Percentiles rank a stretch among this genome's conserved stretches.
Conservation (phyloP, 2,113 vertebrate species). For the Salvelinus alpinus region DNA sequence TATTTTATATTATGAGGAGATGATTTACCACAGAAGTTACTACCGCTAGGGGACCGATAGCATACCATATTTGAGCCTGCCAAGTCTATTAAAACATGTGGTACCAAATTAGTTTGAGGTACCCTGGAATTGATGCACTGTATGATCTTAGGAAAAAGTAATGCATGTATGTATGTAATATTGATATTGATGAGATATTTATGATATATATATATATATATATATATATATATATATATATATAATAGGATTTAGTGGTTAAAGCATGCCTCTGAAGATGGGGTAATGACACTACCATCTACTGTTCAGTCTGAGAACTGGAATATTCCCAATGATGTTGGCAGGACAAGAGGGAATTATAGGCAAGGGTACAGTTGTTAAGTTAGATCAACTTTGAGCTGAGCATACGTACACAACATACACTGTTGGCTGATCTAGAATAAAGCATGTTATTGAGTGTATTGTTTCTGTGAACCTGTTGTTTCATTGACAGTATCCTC, state of each 20-base stretch:
- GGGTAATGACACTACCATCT: conserved; percentile 51
- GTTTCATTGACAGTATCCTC: neutral
- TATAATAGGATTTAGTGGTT: too few relatives aligned
- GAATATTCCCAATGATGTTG: neutral
- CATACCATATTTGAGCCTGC: neutral
- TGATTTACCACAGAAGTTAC: conserved; percentile 33
- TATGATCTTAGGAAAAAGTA: too few relatives aligned
- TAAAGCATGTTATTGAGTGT: neutral
- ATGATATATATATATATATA: too few relatives aligned
- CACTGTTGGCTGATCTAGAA: neutral
- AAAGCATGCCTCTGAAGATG: too few relatives aligned
- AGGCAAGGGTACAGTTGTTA: neutral
- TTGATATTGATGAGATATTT: too few relatives aligned
- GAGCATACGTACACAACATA: too few relatives aligned
- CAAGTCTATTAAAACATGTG: neutral
- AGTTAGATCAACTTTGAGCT: neutral
- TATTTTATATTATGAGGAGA: conserved; percentile 5
- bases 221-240: too few relatives aligned
- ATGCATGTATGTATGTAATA: neutral
- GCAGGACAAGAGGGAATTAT: neutral
- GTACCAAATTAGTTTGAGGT: too few relatives aligned
- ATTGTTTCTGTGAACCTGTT: neutral
- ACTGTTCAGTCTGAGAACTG: conserved; percentile 46
- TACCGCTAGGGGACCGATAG: neutral
- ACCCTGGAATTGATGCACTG: too few relatives aligned